These are phyloP conservation scores for Vimba vimba DNA, from an alignment of 2,113 vertebrate genomes.

Conservation along the genomic window DNA sequence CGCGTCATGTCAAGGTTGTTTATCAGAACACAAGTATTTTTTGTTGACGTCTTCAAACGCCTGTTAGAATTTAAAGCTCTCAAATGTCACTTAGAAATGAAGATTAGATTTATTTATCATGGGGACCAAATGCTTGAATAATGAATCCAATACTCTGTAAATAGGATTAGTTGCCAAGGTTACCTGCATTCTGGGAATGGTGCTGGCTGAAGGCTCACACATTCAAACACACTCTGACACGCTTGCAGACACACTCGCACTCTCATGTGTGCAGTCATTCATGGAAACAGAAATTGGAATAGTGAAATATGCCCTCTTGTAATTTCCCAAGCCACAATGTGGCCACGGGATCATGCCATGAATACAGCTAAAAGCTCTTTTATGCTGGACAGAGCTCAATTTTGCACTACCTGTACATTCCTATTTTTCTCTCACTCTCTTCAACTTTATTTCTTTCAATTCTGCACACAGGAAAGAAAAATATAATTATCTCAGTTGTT, in stretches of 20 bases:
- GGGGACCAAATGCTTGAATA: conserved; percentile 71
- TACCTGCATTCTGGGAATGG: conserved; percentile 65
- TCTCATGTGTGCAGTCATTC: conserved; percentile 49
- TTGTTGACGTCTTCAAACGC: neutral
- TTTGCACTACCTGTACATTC: neutral
- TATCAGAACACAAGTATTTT: neutral
- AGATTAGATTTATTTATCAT: conserved; percentile 72
- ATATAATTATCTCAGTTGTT: neutral
- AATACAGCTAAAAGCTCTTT: conserved; percentile 22
- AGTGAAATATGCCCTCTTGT: conserved; percentile 57
- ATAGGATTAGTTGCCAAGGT: conserved; percentile 79
- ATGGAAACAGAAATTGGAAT: conserved; percentile 56
- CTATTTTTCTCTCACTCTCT: neutral
- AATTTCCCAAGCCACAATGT: conserved; percentile 26
- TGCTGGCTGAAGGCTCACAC: conserved; percentile 40
- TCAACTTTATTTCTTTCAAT: neutral
- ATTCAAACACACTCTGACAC: conserved; percentile 22
- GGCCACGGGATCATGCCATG: neutral
- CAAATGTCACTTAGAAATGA: conserved; percentile 67
- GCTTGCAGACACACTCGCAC: neutral
- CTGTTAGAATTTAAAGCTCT: conserved; percentile 39
- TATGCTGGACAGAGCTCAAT: neutral
- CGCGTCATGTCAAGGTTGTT: neutral
- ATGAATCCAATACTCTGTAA: conserved; percentile 71
- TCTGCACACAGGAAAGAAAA: neutral